Evolutionary conservation across 2,888 invertebrate genomes (phyloP).

Genomic region (Aphodius sticticus): DNA sequence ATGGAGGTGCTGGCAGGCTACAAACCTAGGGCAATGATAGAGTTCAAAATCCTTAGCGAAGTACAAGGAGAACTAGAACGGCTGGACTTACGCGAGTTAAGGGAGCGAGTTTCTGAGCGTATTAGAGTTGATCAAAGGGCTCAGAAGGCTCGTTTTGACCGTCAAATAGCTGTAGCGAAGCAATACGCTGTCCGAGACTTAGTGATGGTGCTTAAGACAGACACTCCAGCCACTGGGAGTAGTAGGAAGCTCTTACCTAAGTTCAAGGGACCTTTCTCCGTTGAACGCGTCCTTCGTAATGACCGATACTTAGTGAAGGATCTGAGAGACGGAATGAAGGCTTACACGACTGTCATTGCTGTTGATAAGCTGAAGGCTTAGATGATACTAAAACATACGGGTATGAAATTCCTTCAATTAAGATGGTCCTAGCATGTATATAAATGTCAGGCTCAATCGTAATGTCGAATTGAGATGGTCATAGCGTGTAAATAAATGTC

Average conservation of each 20-base stretch:
- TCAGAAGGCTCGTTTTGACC: slow-evolving; percentile 19
- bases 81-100: background rate
- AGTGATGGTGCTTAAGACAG: slow-evolving; percentile 22
- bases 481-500: background rate
- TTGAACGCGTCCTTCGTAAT: background rate
- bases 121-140: background rate
- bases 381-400: slow-evolving; percentile 1
- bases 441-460: background rate
- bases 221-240: slow-evolving; percentile 11
- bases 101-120: background rate
- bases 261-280: slow-evolving; percentile 17
- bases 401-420: background rate
- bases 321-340: background rate
- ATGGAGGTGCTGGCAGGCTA: slow-evolving; percentile 6
- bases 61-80: slow-evolving; percentile 12
- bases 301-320: slow-evolving; percentile 17
- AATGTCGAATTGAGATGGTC: background rate
- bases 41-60: slow-evolving; percentile 11
- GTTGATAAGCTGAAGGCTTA: slow-evolving; percentile 22
- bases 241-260: slow-evolving; percentile 17
- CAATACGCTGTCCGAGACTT: slow-evolving; percentile 13
- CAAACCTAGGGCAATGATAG: slow-evolving; percentile 5
- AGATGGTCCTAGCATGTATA: background rate
- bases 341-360: slow-evolving; percentile 12
- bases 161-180: slow-evolving; percentile 8